Percentiles rank a stretch among this genome's conserved stretches.
Conservation (phyloP, 2,797 vertebrate species). For the Alectoris magna region DNA sequence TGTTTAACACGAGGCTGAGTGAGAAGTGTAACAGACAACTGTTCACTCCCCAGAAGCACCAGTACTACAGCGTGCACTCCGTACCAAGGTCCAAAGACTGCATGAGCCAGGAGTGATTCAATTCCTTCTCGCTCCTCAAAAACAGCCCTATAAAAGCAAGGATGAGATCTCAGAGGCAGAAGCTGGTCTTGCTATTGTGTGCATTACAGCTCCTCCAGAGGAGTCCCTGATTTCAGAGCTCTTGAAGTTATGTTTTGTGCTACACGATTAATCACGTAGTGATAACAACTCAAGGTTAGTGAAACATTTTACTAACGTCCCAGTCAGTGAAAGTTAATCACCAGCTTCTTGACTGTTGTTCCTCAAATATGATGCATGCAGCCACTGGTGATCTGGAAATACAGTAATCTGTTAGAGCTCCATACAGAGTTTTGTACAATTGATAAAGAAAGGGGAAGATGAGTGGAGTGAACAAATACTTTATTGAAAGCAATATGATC, state of each 20-base stretch:
- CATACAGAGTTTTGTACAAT: slow-evolving; percentile 15
- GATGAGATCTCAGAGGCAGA: background rate
- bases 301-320: background rate
- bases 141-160: background rate
- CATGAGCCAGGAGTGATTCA: background rate
- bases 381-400: background rate
- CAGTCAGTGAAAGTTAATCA: background rate
- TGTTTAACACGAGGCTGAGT: background rate
- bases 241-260: background rate
- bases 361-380: background rate
- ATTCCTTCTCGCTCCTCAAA: background rate
- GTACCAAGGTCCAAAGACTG: background rate
- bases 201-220: background rate
- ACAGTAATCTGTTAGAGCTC: slow-evolving; percentile 18
- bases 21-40: background rate
- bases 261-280: background rate
- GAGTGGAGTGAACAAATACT: slow-evolving; percentile 18
- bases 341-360: background rate
- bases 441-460: slow-evolving; percentile 15
- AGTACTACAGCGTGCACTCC: background rate
- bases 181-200: background rate
- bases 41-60: background rate
- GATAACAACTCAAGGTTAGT: background rate
- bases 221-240: background rate
- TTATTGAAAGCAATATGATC: slow-evolving; percentile 45